phyloP scores from a whole-genome alignment of 2,113 vertebrate genomes.

The Sinocyclocheilus anophthalmus region DNA sequence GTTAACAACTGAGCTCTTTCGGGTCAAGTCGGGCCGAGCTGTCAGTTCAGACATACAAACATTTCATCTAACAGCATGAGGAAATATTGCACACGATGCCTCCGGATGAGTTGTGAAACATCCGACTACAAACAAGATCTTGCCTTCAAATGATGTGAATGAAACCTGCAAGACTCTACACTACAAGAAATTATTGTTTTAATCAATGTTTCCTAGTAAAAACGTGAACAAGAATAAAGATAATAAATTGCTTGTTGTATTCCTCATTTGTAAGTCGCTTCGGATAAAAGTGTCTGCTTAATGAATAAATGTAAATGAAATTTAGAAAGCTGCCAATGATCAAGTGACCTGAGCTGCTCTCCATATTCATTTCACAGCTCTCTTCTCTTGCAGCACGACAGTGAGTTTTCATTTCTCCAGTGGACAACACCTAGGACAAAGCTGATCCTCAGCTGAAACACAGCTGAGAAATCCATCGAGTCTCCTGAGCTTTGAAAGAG shows the following conservation, averaged over 20 bases:
- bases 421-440: too few species aligned
- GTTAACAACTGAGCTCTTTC: not conserved
- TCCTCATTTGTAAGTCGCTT: too few species aligned
- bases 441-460: too few species aligned
- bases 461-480: not conserved
- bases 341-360: not conserved
- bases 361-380: not conserved
- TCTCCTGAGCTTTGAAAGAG: too few species aligned
- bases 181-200: not conserved
- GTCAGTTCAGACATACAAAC: not conserved
- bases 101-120: not conserved
- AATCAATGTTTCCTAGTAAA: not conserved
- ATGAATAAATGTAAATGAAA: too few species aligned
- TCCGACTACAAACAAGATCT: too few species aligned
- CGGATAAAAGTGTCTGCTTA: too few species aligned
- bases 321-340: not conserved
- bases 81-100: not conserved
- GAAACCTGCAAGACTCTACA: too few species aligned
- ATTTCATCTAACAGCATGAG: conserved; percentile 11
- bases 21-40: not conserved
- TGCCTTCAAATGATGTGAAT: not conserved
- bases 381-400: not conserved
- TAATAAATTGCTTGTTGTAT: too few species aligned
- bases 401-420: not conserved
- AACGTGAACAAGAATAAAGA: not conserved